Conservation (phyloP, 2,888 invertebrate genomes). For the Cremastinae sp. region DNA sequence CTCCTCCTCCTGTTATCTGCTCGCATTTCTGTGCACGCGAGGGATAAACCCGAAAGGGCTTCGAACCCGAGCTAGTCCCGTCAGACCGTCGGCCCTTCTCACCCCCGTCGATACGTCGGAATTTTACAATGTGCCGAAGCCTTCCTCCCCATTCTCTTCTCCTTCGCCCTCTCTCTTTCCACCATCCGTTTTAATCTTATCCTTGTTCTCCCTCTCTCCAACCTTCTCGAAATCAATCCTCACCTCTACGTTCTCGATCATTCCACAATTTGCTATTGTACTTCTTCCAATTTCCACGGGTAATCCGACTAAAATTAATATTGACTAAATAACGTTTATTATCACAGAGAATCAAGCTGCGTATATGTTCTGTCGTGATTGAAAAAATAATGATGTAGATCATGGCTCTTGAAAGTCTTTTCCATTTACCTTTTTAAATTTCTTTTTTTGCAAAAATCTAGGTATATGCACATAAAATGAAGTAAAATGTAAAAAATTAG, state of each 20-base stretch:
- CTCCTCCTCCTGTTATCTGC: background rate
- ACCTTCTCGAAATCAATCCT: slow-evolving; percentile 5
- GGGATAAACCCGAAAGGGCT: slow-evolving; percentile 3
- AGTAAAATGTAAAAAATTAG: no score
- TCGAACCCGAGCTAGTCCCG: background rate
- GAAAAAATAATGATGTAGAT: no score
- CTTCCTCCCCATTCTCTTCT: background rate
- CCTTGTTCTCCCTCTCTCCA: no score
- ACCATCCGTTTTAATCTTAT: background rate
- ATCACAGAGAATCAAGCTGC: background rate
- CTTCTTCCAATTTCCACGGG: no score
- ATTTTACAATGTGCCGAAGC: background rate
- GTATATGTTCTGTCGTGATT: background rate
- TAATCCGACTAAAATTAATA: no score
- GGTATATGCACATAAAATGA: no score
- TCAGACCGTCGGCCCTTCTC: background rate
- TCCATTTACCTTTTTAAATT: no score
- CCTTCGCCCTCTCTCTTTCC: background rate
- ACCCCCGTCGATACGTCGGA: background rate
- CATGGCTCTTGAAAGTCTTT: no score
- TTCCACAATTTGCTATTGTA: background rate
- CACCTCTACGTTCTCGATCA: background rate
- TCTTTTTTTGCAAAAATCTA: no score
- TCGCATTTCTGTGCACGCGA: background rate
- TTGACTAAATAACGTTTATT: no score